Percentiles rank a stretch among this genome's conserved stretches.
Evolutionary conservation across 2,888 invertebrate species (phyloP).

Genomic region (Tinea semifulvella): DNA sequence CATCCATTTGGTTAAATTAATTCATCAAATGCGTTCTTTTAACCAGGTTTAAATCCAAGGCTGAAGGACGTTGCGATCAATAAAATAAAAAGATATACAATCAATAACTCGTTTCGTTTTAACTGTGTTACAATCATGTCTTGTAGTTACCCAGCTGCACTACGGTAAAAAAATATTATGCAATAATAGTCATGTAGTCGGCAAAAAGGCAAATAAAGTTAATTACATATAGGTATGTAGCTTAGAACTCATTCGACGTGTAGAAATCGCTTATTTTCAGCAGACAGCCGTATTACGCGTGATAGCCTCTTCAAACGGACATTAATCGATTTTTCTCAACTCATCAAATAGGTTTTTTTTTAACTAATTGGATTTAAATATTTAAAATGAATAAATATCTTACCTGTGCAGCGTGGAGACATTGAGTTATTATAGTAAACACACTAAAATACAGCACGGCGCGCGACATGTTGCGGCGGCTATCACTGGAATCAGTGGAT

Average conservation of each 20-base stretch:
- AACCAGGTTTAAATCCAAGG: too few relatives aligned
- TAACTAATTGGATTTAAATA: slow-evolving; percentile 16
- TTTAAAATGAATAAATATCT: slow-evolving; percentile 28
- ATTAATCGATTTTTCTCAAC: slow-evolving; percentile 53
- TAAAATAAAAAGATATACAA: too few relatives aligned
- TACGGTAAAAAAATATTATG: slow-evolving; percentile 14
- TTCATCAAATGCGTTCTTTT: too few relatives aligned
- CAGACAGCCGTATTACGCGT: slow-evolving; percentile 45
- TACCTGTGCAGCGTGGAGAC: slow-evolving; percentile 66
- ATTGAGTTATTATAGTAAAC: slow-evolving; percentile 67
- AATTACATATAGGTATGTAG: too few relatives aligned
- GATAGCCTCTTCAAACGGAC: slow-evolving; percentile 53
- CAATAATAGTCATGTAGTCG: slow-evolving; percentile 14
- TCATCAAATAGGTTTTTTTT: not conserved
- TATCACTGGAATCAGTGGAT: slow-evolving; percentile 40
- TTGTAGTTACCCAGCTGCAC: too few relatives aligned
- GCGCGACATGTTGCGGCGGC: slow-evolving; percentile 69
- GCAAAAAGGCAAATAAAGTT: not conserved
- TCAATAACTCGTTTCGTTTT: too few relatives aligned
- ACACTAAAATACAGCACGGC: slow-evolving; percentile 69
- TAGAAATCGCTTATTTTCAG: slow-evolving; percentile 41
- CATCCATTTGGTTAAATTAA: too few relatives aligned
- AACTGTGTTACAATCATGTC: too few relatives aligned
- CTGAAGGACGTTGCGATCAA: too few relatives aligned
- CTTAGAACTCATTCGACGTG: slow-evolving; percentile 8